phyloP scores from a whole-genome alignment of 2,888 invertebrate species.

The Gymnosoma rotundatum region DNA sequence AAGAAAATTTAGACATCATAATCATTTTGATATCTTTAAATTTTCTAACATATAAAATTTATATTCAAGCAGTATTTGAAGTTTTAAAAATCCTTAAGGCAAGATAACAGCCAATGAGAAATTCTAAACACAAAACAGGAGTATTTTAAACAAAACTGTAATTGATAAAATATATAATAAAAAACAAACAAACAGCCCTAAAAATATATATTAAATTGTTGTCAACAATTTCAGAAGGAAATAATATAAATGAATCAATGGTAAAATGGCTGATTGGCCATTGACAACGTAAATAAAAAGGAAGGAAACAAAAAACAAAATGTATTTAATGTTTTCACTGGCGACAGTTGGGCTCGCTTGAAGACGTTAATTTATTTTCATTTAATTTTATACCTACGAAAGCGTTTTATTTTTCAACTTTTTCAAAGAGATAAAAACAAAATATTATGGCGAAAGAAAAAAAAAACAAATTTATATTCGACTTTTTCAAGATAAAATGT shows the following conservation, averaged over 20 bases:
- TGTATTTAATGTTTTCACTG: neutral
- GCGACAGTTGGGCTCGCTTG: slow-evolving; percentile 12
- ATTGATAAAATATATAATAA: too few relatives aligned
- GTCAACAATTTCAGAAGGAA: too few relatives aligned
- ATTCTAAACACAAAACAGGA: too few relatives aligned
- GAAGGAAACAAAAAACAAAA: neutral
- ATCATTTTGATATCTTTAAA: too few relatives aligned
- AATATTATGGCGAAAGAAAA: neutral
- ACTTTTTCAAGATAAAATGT: slow-evolving; percentile 10
- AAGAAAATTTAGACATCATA: too few relatives aligned
- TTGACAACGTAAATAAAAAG: neutral
- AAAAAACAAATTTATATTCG: neutral
- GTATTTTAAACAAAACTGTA: too few relatives aligned
- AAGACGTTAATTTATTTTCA: neutral
- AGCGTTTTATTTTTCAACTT: neutral
- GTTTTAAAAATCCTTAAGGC: too few relatives aligned
- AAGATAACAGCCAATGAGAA: too few relatives aligned
- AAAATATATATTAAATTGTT: neutral
- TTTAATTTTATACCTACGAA: neutral
- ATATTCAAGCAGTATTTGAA: too few relatives aligned
- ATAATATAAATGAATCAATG: neutral
- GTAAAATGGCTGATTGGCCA: neutral
- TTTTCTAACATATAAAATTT: too few relatives aligned
- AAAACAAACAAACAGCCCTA: too few relatives aligned
- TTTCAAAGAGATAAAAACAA: neutral